A percentile compares a stretch with the other conserved stretches of the same genome.
Conservation (phyloP, 2,797 vertebrate species). For the Notolabrus celidotus region DNA sequence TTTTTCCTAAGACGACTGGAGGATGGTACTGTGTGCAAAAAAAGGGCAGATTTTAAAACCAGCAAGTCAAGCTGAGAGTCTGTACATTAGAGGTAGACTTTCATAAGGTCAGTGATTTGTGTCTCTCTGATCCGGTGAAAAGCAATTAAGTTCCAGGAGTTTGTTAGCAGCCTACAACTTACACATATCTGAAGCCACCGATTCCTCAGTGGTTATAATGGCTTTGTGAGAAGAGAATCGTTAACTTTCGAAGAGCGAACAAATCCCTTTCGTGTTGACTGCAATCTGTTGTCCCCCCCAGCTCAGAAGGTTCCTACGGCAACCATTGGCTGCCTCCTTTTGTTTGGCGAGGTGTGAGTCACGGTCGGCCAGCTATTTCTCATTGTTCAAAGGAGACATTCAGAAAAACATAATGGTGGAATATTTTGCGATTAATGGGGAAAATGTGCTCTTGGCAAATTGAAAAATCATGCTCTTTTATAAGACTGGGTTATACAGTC, state of each 20-base stretch:
- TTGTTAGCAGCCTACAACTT: constrained; percentile 32
- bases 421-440: constrained; percentile 4
- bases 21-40: too few species aligned
- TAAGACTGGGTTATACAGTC: background rate
- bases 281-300: constrained; percentile 20
- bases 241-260: constrained; percentile 29
- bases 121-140: too few species aligned
- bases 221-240: constrained; percentile 17
- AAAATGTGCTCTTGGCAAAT: background rate
- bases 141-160: constrained; percentile 24
- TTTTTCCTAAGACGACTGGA: too few species aligned
- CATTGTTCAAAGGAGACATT: background rate
- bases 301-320: constrained; percentile 49
- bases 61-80: background rate
- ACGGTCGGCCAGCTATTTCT: constrained; percentile 18
- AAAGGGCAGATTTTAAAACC: too few species aligned
- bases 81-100: constrained; percentile 1
- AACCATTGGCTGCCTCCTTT: constrained; percentile 42
- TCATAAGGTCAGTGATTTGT: constrained; percentile 1
- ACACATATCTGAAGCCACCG: constrained; percentile 29
- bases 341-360: constrained; percentile 53
- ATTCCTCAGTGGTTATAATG: constrained; percentile 30
- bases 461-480: background rate
- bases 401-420: background rate
- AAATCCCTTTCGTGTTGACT: constrained; percentile 42